phyloP scores from a whole-genome alignment of 2,797 vertebrate species.

The Sorex maritimensis region DNA sequence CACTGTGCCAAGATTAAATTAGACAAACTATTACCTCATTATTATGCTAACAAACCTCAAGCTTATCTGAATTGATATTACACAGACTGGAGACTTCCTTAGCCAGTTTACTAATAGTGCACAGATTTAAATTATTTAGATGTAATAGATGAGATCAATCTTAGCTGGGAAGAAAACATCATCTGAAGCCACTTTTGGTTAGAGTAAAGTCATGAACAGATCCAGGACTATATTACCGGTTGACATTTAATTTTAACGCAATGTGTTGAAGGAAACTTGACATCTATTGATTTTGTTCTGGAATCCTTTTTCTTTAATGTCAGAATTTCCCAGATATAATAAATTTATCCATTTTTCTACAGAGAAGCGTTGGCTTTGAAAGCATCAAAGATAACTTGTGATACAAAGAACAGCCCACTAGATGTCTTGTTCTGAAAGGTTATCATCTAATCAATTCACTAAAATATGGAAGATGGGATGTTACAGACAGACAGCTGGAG shows the following conservation, averaged over 20 bases:
- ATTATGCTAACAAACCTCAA: slow-evolving; percentile 74
- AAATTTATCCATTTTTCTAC: slow-evolving; percentile 69
- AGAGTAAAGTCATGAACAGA: slow-evolving; percentile 49
- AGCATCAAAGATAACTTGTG: not conserved
- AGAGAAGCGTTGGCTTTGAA: slow-evolving; percentile 59
- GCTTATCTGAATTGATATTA: slow-evolving; percentile 81
- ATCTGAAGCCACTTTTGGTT: slow-evolving; percentile 60
- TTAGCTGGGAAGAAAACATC: slow-evolving; percentile 54
- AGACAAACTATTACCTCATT: slow-evolving; percentile 85
- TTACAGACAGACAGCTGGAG: not conserved
- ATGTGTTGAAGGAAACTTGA: slow-evolving; percentile 58
- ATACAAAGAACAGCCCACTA: not conserved
- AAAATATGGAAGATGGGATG: slow-evolving; percentile 1
- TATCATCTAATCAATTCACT: slow-evolving; percentile 58
- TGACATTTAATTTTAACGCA: slow-evolving; percentile 71
- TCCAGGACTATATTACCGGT: slow-evolving; percentile 72
- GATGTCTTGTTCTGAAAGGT: slow-evolving; percentile 74
- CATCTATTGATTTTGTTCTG: slow-evolving; percentile 79
- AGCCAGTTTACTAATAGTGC: slow-evolving; percentile 71
- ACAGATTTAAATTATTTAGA: slow-evolving; percentile 63
- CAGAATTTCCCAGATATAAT: slow-evolving; percentile 77
- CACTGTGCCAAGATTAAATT: slow-evolving; percentile 80
- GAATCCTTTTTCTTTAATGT: slow-evolving; percentile 73
- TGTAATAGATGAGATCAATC: slow-evolving; percentile 59
- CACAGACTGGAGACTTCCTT: slow-evolving; percentile 49